These are phyloP conservation scores for Agonopterix heracliana DNA, from an alignment of 2,888 invertebrate species.

Conservation along the genomic window DNA sequence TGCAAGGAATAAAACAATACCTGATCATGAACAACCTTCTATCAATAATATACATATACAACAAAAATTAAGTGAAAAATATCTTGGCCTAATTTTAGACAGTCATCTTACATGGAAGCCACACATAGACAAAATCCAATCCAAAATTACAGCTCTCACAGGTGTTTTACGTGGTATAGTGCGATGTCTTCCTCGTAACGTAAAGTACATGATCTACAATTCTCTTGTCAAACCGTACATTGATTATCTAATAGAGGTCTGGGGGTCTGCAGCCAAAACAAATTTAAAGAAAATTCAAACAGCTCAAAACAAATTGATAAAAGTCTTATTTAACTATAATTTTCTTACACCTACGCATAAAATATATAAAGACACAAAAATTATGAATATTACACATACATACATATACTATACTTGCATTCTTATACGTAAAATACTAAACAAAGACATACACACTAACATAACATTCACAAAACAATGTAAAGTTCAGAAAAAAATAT, in stretches of 20 bases:
- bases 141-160: constrained; percentile 13
- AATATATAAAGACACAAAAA: too few relatives aligned
- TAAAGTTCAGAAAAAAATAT: too few relatives aligned
- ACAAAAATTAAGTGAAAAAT: constrained; percentile 11
- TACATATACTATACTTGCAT: too few relatives aligned
- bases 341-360: too few relatives aligned
- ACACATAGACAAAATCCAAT: constrained; percentile 12
- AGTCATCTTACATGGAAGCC: constrained; percentile 12
- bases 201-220: constrained; percentile 11
- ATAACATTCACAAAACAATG: too few relatives aligned
- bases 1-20: constrained; percentile 11
- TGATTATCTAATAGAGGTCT: constrained; percentile 10
- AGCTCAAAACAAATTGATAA: too few relatives aligned
- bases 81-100: constrained; percentile 16
- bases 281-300: too few relatives aligned
- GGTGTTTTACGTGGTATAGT: constrained; percentile 9
- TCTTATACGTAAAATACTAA: too few relatives aligned
- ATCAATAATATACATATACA: not conserved
- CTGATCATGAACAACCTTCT: not conserved
- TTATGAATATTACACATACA: too few relatives aligned
- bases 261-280: too few relatives aligned
- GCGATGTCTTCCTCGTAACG: constrained; percentile 1
- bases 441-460: too few relatives aligned
- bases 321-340: too few relatives aligned
- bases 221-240: constrained; percentile 14